These are phyloP conservation scores for Volucella bombylans DNA, from an alignment of 2,888 invertebrate genomes.

Conservation along the genomic window DNA sequence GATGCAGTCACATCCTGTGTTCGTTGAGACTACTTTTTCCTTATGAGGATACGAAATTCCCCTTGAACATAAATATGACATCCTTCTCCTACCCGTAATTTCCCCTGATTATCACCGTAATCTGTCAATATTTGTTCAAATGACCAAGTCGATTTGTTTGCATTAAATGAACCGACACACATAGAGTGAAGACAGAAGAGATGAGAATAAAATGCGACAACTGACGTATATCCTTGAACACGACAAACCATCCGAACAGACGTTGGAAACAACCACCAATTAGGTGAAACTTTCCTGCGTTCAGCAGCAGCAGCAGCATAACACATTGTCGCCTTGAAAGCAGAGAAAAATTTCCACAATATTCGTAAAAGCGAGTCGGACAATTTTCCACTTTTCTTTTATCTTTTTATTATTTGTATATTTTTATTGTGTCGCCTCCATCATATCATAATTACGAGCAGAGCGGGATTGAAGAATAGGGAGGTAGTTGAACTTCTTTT, in stretches of 20 bases:
- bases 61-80: too few relatives aligned
- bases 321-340: not conserved
- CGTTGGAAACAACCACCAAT: slow-evolving; percentile 43
- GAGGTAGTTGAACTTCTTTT: slow-evolving; percentile 39
- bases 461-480: not conserved
- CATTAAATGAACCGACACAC: not conserved
- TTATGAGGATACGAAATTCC: not conserved
- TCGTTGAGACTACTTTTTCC: slow-evolving; percentile 10
- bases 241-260: not conserved
- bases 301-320: not conserved
- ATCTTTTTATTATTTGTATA: not conserved
- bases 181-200: not conserved
- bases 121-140: slow-evolving; percentile 35
- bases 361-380: slow-evolving; percentile 9
- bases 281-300: slow-evolving; percentile 37
- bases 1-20: slow-evolving; percentile 9
- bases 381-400: slow-evolving; percentile 2
- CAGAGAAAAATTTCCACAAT: slow-evolving; percentile 12
- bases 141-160: slow-evolving; percentile 20
- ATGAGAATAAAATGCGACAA: not conserved
- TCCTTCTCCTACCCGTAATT: not conserved
- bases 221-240: slow-evolving; percentile 29
- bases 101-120: not conserved
- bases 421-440: slow-evolving; percentile 16
- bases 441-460: slow-evolving; percentile 1